Base-by-base conservation (phyloP, 2,888 invertebrate species). In the Sarcophaga caerulescens region DNA sequence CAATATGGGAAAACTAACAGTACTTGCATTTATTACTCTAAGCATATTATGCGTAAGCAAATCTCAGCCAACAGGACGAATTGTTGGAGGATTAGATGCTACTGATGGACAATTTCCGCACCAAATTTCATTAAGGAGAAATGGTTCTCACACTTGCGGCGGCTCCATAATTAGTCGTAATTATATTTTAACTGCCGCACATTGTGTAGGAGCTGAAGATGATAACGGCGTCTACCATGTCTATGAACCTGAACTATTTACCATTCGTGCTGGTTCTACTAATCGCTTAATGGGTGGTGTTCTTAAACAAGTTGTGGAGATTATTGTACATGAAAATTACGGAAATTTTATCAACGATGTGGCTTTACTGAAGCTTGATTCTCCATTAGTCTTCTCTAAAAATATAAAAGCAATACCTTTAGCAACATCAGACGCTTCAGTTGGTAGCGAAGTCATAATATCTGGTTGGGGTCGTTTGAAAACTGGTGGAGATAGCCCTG, bases 1-100 rank as follows among this genome's bases (percentile, higher is more conserved):
- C 35, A 12, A 35, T 21, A 80, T 80, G 80, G 59, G n/a, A 10
- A 80, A 60, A 80, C 14, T 80, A 17, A 65, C 47, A 44, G 25
- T 80, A 14, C 63, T 76, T 57, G 57, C 47, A 5, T 14, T 57
- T 23, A 47, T 66, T 0, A 66, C 57, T 6, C 44, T 76, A 14
- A 57, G 47, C 11, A 19, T 87, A 6, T 12, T 85, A 62, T 75
- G 62, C n/a, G 25, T 85, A 25, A 78, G 81, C 10, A 1, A 77
- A 10, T 89, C 89, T 8, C 88, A 87, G 12, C 89, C 90, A 6
- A 71, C 77, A 11, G 89, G 88, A 0, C 91, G 91, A 11, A 87
- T 91, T 68, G 91, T 91, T 17, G 92, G 92, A 25, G 93, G 93
- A 11, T 75, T 79, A 1, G 88, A 90, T 83, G 93, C 93, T 12